These are phyloP conservation scores for Stegastes partitus DNA, from an alignment of 2,113 vertebrate genomes.

Conservation along the genomic window DNA sequence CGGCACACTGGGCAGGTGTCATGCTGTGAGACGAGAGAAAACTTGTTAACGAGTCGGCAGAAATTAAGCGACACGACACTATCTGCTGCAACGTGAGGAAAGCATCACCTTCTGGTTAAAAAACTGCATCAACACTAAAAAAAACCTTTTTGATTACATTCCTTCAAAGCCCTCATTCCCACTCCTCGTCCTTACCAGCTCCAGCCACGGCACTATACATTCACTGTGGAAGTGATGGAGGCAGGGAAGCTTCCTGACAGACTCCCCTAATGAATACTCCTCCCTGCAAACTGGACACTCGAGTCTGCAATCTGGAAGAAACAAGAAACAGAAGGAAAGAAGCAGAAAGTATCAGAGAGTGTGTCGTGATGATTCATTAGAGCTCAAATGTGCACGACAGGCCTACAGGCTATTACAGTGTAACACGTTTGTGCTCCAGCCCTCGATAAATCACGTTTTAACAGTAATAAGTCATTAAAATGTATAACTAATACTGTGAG, in stretches of 20 bases:
- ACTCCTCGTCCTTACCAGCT: conserved; percentile 88
- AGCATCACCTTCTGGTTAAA: background rate
- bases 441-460: background rate
- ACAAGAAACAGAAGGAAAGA: conserved; percentile 7
- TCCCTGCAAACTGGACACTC: conserved; percentile 95
- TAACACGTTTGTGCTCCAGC: background rate
- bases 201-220: conserved; percentile 96
- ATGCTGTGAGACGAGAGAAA: conserved; percentile 83
- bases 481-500: background rate
- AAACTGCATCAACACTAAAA: too few species aligned
- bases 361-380: conserved; percentile 18
- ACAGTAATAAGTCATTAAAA: background rate
- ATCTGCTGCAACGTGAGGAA: background rate
- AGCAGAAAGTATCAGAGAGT: conserved; percentile 1
- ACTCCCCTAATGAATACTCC: conserved; percentile 88
- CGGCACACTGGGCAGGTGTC: conserved; percentile 96
- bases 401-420: background rate
- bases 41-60: background rate
- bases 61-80: background rate
- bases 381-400: background rate
- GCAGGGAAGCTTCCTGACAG: conserved; percentile 92
- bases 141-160: conserved; percentile 24
- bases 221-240: conserved; percentile 94
- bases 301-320: conserved; percentile 86
- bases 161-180: background rate